Percentiles rank a stretch among this genome's conserved stretches.
Evolutionary conservation across 2,888 invertebrate species (phyloP).

Genomic region (Strigamia crassipes): DNA sequence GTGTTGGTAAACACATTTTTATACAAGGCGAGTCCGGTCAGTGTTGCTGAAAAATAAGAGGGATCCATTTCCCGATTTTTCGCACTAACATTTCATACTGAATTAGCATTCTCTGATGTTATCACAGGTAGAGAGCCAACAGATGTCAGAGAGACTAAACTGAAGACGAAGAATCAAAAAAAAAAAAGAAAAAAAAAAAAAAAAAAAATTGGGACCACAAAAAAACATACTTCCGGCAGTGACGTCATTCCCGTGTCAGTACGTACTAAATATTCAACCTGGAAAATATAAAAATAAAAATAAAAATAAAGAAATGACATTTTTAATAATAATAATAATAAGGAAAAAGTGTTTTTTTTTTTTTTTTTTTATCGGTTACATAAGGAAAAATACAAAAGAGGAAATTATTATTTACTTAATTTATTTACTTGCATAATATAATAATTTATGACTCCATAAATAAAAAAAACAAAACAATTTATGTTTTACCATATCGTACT

Average conservation of each 20-base stretch:
- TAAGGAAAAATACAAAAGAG: background rate
- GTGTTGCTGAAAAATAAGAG: background rate
- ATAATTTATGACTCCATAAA: background rate
- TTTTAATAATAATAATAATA: too few relatives aligned
- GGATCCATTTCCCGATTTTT: background rate
- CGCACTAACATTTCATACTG: background rate
- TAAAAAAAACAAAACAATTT: background rate
- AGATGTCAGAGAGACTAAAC: background rate
- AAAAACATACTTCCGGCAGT: background rate
- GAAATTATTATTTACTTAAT: background rate
- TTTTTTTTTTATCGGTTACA: background rate
- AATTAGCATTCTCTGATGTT: background rate
- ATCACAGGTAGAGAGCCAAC: background rate
- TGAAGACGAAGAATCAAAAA: background rate
- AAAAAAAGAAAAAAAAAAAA: background rate
- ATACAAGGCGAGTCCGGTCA: background rate
- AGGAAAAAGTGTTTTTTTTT: background rate
- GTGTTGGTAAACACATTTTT: background rate
- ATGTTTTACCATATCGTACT: background rate
- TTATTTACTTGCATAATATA: background rate
- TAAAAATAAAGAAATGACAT: too few relatives aligned
- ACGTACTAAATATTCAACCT: background rate
- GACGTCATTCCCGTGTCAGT: background rate
- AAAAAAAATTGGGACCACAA: background rate
- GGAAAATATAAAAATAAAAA: background rate